Conservation (phyloP, 2,888 invertebrate genomes). For the Taphrorychus bicolor region DNA sequence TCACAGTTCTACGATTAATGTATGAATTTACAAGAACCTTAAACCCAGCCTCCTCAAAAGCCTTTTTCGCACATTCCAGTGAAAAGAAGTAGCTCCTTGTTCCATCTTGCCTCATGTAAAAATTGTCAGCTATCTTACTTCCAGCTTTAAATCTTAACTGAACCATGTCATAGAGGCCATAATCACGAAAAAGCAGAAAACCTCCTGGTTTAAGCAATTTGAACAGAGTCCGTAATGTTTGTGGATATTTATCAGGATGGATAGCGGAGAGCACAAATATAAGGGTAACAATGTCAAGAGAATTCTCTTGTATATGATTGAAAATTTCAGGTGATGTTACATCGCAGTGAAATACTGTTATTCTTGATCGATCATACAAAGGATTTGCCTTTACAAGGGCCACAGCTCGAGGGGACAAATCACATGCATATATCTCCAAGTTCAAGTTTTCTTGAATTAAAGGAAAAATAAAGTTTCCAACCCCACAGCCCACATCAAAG, state of each 20-base stretch:
- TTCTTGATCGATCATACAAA: slow-evolving; percentile 69
- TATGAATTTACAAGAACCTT: slow-evolving; percentile 74
- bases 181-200: slow-evolving; percentile 87
- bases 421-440: slow-evolving; percentile 85
- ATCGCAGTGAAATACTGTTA: slow-evolving; percentile 86
- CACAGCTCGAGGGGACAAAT: slow-evolving; percentile 90
- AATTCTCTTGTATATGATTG: slow-evolving; percentile 60
- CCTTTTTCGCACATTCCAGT: slow-evolving; percentile 68
- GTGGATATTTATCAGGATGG: slow-evolving; percentile 81
- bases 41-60: slow-evolving; percentile 78
- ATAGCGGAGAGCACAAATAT: slow-evolving; percentile 97
- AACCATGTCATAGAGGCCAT: slow-evolving; percentile 95
- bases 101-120: slow-evolving; percentile 96
- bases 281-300: slow-evolving; percentile 83
- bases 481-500: slow-evolving; percentile 93
- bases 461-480: slow-evolving; percentile 96
- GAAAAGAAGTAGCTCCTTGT: slow-evolving; percentile 88
- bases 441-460: slow-evolving; percentile 79
- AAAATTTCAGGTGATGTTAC: slow-evolving; percentile 75
- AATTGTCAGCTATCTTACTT: slow-evolving; percentile 89
- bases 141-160: slow-evolving; percentile 93
- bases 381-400: slow-evolving; percentile 79
- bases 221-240: slow-evolving; percentile 70
- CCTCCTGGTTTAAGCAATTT: slow-evolving; percentile 77
- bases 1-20: slow-evolving; percentile 87